Conservation (phyloP, 2,888 invertebrate genomes). For the Griposia aprilina region DNA sequence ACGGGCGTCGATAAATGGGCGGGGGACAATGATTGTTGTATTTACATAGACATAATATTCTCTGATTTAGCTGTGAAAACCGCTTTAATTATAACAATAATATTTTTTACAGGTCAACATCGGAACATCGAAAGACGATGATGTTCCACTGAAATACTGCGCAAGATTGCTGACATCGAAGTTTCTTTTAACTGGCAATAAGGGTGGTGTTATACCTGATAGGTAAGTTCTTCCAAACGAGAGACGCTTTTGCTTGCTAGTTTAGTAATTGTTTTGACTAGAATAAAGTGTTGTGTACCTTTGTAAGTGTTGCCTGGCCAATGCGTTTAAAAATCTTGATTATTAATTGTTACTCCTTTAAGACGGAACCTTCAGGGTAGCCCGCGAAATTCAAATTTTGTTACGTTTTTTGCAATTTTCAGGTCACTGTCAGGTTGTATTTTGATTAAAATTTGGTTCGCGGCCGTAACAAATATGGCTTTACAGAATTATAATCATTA, state of each 20-base stretch:
- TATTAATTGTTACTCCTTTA: neutral
- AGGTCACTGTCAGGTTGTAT: too few species aligned
- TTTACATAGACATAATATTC: too few species aligned
- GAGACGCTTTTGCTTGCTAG: neutral
- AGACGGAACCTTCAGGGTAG: too few species aligned
- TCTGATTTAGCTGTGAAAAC: too few species aligned
- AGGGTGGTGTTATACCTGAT: conserved; percentile 93
- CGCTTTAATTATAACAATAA: too few species aligned
- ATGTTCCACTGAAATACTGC: conserved; percentile 93
- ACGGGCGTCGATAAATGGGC: too few species aligned
- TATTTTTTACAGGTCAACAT: conserved; percentile 91
- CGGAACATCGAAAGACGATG: conserved; percentile 92
- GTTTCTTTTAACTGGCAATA: conserved; percentile 93
- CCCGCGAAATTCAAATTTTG: too few species aligned
- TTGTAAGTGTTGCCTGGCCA: neutral
- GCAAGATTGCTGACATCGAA: conserved; percentile 93
- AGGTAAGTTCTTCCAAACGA: conserved; percentile 75
- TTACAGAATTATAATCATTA: too few species aligned
- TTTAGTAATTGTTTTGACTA: neutral
- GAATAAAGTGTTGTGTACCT: neutral
- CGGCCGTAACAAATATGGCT: too few species aligned
- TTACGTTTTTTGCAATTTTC: too few species aligned
- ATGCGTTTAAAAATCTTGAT: neutral
- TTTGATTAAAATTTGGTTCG: too few species aligned
- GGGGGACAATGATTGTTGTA: too few species aligned